Percentiles rank a stretch among this genome's conserved stretches.
Conservation (phyloP, 2,797 vertebrate genomes). For the Thunnus albacares region DNA sequence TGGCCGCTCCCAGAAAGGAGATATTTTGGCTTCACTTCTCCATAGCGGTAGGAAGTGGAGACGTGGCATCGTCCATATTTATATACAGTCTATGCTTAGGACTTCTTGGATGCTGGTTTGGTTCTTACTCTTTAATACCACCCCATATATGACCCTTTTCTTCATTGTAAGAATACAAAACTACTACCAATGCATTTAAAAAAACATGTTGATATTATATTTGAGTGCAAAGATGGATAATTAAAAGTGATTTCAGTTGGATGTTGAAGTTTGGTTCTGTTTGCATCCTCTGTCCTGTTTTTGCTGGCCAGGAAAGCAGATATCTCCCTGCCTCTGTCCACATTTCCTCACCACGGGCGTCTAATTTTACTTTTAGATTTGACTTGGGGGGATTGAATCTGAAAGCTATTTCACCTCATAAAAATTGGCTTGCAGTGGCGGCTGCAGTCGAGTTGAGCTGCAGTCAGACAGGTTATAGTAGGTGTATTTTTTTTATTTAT, state of each 20-base stretch:
- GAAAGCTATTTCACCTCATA: slow-evolving; percentile 36
- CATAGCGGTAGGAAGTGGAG: no score
- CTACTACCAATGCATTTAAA: no score
- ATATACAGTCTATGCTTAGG: no score
- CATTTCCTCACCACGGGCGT: slow-evolving; percentile 16
- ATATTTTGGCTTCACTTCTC: no score
- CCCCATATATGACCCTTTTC: no score
- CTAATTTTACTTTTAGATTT: slow-evolving; percentile 63
- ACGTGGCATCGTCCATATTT: no score
- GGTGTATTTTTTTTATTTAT: background rate
- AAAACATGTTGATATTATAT: no score
- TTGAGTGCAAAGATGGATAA: background rate
- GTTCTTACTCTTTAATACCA: no score
- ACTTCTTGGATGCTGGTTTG: no score
- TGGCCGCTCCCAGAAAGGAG: no score
- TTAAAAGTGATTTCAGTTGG: background rate
- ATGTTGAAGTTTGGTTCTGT: background rate
- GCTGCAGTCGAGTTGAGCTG: slow-evolving; percentile 1
- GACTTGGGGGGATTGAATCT: slow-evolving; percentile 34
- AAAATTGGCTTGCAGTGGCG: slow-evolving; percentile 15
- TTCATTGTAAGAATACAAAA: no score
- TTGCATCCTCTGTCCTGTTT: background rate
- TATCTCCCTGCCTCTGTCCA: background rate
- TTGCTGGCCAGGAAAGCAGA: slow-evolving; percentile 3
- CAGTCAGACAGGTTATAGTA: slow-evolving; percentile 5